phyloP scores from a whole-genome alignment of 92 coral and sea anemone genomes.

The Palythoa caribaeorum region DNA sequence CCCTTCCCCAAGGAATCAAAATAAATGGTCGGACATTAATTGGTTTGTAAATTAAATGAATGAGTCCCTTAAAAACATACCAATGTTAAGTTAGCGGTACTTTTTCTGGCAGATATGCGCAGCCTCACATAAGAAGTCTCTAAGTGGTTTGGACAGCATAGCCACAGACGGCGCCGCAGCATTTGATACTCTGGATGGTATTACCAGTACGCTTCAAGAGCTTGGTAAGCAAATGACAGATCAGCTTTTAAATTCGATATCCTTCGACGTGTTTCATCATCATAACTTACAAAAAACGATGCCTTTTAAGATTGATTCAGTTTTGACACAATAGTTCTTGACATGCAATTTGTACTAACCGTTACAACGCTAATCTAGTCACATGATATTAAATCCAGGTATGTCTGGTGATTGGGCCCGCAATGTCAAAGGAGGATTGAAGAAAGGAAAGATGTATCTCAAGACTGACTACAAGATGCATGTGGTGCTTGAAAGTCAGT shows the following conservation, averaged over 20 bases:
- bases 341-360: conserved; percentile 3
- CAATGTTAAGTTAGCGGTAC: conserved; percentile 9
- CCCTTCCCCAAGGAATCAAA: conserved; percentile 22
- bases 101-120: conserved; percentile 9
- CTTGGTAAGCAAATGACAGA: conserved; percentile 42
- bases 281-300: conserved; percentile 30
- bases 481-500: conserved; percentile 40
- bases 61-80: background rate
- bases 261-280: conserved; percentile 17
- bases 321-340: conserved; percentile 20
- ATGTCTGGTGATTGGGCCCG: conserved; percentile 34
- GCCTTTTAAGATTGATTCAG: conserved; percentile 13
- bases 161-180: conserved; percentile 41
- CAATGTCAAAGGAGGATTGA: conserved; percentile 15
- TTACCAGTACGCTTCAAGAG: conserved; percentile 23
- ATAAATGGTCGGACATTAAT: conserved; percentile 15
- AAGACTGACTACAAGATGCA: conserved; percentile 50
- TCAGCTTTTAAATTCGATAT: conserved; percentile 17
- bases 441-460: conserved; percentile 32
- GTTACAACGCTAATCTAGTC: background rate
- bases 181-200: conserved; percentile 44
- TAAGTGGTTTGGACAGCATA: conserved; percentile 21
- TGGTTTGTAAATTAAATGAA: conserved; percentile 7
- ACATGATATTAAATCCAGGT: conserved; percentile 21
- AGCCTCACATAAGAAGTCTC: conserved; percentile 25